A percentile compares a stretch with the other conserved stretches of the same genome.
Evolutionary conservation across 2,113 vertebrate genomes (phyloP).

Genomic region (Tragulus kanchil): DNA sequence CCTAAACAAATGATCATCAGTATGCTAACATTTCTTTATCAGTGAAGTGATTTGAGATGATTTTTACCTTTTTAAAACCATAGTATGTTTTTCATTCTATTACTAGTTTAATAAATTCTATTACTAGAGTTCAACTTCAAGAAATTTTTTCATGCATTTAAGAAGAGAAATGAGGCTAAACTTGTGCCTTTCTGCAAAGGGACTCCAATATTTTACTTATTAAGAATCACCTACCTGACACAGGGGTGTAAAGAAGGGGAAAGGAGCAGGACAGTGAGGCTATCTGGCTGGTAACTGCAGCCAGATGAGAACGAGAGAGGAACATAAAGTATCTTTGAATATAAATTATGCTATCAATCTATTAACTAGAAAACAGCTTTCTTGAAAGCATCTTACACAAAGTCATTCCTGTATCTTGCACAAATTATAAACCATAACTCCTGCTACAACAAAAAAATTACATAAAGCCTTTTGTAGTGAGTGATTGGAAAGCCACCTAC

Average conservation of each 20-base stretch:
- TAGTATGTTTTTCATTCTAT: not conserved
- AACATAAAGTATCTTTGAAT: not conserved
- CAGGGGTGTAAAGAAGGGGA: not conserved
- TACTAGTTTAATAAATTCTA: not conserved
- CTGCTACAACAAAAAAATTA: too few species aligned
- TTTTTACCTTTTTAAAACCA: not conserved
- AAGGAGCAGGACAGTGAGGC: not conserved
- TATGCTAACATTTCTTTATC: not conserved
- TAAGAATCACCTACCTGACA: not conserved
- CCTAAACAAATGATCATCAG: not conserved
- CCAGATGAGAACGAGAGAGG: not conserved
- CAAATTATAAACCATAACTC: not conserved
- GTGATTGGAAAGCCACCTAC: not conserved
- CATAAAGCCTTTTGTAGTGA: not conserved
- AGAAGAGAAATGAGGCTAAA: not conserved
- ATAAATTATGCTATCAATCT: not conserved
- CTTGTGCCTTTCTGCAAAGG: not conserved
- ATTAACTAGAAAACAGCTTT: not conserved
- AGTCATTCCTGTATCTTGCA: not conserved
- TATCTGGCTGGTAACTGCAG: not conserved
- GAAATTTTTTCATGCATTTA: not conserved
- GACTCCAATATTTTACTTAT: not conserved
- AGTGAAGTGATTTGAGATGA: not conserved
- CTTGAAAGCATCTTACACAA: constrained; percentile 7
- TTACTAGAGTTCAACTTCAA: not conserved